These are phyloP conservation scores for Luehdorfia chinensis DNA, from an alignment of 1,140 invertebrate species.

Conservation along the genomic window DNA sequence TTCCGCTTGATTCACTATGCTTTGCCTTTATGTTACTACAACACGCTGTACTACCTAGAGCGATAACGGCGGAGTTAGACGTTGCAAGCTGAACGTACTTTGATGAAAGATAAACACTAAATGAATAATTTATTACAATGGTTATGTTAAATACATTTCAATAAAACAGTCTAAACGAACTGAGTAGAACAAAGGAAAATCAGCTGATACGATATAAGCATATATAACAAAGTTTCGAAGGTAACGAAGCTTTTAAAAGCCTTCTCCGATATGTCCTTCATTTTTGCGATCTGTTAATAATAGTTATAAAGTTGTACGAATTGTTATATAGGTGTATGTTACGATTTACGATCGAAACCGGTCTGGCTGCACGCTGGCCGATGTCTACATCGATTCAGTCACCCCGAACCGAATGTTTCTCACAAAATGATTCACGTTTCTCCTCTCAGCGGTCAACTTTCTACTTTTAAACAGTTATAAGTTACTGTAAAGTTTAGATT, in stretches of 20 bases:
- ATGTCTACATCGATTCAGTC: conserved; percentile 56
- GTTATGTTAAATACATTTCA: conserved; percentile 6
- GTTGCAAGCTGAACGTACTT: neutral
- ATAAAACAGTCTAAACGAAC: too few relatives aligned
- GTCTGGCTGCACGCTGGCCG: conserved; percentile 44
- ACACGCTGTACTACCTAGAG: conserved; percentile 16
- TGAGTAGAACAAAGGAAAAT: conserved; percentile 34
- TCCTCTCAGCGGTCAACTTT: conserved; percentile 32
- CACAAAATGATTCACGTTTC: conserved; percentile 45
- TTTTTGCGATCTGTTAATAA: conserved; percentile 44
- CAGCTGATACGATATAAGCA: conserved; percentile 40
- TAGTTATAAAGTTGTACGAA: conserved; percentile 25
- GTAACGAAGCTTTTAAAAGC: conserved; percentile 26
- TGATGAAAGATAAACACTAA: neutral
- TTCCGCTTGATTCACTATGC: conserved; percentile 62
- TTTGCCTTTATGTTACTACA: conserved; percentile 14
- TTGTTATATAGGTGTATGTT: conserved; percentile 41
- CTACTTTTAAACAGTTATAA: conserved; percentile 23
- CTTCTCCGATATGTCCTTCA: conserved; percentile 44
- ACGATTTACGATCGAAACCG: conserved; percentile 63
- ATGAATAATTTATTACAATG: conserved; percentile 24
- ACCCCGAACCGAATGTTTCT: conserved; percentile 52
- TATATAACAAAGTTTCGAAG: conserved; percentile 22
- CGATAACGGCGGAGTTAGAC: conserved; percentile 4
- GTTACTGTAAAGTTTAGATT: conserved; percentile 10